Evolutionary conservation across 2,113 vertebrate genomes (phyloP).

Genomic region (Tichodroma muraria): DNA sequence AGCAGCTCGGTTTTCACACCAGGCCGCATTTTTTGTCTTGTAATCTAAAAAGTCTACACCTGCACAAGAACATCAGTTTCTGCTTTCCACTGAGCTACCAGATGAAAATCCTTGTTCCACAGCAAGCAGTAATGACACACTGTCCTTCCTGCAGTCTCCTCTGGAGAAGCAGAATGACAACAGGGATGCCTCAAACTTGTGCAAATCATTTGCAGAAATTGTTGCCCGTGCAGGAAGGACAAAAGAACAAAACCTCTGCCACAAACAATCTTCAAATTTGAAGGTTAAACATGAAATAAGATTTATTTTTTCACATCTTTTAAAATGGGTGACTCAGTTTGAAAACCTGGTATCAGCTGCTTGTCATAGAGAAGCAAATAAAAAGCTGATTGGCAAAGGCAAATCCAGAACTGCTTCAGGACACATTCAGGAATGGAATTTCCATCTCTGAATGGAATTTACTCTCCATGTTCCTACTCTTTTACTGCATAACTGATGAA

Average conservation of each 20-base stretch:
- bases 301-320: neutral
- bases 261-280: neutral
- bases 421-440: neutral
- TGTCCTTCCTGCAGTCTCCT: neutral
- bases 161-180: neutral
- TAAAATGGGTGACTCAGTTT: neutral
- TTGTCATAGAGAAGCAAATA: neutral
- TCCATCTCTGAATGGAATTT: neutral
- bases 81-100: constrained; percentile 12
- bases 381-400: neutral
- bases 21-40: neutral
- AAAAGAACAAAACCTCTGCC: neutral
- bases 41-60: neutral
- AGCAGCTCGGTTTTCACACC: neutral
- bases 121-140: neutral
- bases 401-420: neutral
- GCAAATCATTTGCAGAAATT: neutral
- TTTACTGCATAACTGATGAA: neutral
- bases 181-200: neutral
- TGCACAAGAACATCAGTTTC: neutral
- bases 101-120: constrained; percentile 1
- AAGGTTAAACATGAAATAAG: neutral
- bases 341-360: neutral
- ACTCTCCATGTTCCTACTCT: neutral
- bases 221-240: neutral